A percentile compares a stretch with the other conserved stretches of the same genome.
Evolutionary conservation across 2,113 vertebrate species (phyloP).

Genomic region (Cyanoliseus patagonus): DNA sequence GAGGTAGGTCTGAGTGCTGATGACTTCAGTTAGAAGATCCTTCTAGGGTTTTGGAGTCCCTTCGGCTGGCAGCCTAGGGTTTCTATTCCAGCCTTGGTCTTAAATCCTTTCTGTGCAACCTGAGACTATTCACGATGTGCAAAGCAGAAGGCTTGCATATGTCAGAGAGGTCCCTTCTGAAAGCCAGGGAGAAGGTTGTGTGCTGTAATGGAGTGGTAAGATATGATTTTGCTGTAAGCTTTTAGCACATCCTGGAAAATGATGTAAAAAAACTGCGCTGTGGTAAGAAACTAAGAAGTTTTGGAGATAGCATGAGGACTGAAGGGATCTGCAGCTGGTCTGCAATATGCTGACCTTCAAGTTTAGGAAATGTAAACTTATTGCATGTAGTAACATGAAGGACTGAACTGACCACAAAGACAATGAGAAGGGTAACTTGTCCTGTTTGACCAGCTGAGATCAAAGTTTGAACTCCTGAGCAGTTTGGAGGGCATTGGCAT

Average conservation of each 20-base stretch:
- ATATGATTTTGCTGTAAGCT: background rate
- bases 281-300: background rate
- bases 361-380: background rate
- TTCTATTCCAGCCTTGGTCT: background rate
- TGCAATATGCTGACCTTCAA: background rate
- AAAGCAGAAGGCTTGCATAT: background rate
- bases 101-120: slow-evolving; percentile 14
- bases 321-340: background rate
- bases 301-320: background rate
- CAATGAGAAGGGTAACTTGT: background rate
- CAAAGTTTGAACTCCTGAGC: background rate
- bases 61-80: background rate
- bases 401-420: background rate
- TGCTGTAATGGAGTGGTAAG: background rate
- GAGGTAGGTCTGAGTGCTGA: background rate
- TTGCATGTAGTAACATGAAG: background rate
- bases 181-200: background rate
- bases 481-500: background rate
- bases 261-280: background rate
- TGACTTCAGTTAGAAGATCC: slow-evolving; percentile 12
- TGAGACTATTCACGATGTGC: background rate
- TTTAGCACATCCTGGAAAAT: background rate
- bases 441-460: background rate
- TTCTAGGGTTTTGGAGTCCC: background rate
- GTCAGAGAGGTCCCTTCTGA: background rate